Evolutionary conservation across 2,888 invertebrate species (phyloP).

Genomic region (Diarsia dahlii): DNA sequence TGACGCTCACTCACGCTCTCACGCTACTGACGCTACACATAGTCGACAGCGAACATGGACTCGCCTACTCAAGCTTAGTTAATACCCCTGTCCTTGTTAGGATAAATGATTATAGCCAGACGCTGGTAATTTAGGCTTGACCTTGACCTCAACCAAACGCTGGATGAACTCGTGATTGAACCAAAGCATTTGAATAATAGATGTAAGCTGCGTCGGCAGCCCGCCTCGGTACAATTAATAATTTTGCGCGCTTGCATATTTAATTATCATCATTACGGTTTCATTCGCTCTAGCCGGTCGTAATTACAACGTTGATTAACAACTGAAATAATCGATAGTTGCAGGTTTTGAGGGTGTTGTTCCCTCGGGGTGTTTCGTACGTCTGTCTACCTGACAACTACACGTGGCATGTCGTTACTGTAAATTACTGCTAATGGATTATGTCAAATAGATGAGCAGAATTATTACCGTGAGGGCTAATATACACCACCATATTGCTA

Average conservation of each 20-base stretch:
- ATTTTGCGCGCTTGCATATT: conserved; percentile 67
- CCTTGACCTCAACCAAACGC: conserved; percentile 62
- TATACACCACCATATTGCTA: conserved; percentile 1
- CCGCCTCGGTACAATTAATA: conserved; percentile 68
- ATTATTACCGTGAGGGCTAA: conserved; percentile 6
- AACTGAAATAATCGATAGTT: conserved; percentile 57
- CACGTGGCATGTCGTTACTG: conserved; percentile 17
- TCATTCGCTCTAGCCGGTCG: conserved; percentile 53
- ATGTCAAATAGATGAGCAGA: conserved; percentile 19
- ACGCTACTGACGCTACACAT: conserved; percentile 24
- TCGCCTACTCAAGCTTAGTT: conserved; percentile 43
- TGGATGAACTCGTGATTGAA: conserved; percentile 66
- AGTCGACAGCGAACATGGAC: conserved; percentile 51
- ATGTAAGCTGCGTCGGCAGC: conserved; percentile 67
- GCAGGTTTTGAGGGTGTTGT: conserved; percentile 25
- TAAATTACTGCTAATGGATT: conserved; percentile 39
- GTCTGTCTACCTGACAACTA: conserved; percentile 13
- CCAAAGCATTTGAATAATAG: conserved; percentile 76
- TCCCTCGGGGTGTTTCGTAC: conserved; percentile 13
- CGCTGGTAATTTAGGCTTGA: conserved; percentile 48
- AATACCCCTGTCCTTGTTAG: conserved; percentile 50
- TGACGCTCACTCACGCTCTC: conserved; percentile 24
- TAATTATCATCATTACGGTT: conserved; percentile 63
- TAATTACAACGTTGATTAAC: conserved; percentile 55
- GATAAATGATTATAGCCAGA: conserved; percentile 61